Percentiles rank a stretch among this genome's conserved stretches.
Evolutionary conservation across 2,113 vertebrate species (phyloP).

Genomic region (Tyrannus savana): DNA sequence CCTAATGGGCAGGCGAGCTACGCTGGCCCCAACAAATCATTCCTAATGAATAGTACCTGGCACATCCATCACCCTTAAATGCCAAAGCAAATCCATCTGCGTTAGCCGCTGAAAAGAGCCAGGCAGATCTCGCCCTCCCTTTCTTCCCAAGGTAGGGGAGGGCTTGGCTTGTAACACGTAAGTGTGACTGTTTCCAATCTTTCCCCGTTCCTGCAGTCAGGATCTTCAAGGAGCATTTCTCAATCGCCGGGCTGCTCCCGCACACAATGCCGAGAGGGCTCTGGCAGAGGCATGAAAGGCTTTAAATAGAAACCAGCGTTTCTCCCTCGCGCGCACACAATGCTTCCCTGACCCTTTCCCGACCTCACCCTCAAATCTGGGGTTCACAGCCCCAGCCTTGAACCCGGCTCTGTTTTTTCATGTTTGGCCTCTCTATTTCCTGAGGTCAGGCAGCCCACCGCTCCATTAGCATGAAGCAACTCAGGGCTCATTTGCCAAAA

Average conservation of each 20-base stretch:
- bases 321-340: slow-evolving; percentile 1
- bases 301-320: slow-evolving; percentile 46
- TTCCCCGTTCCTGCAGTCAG: neutral
- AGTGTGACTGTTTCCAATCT: slow-evolving; percentile 42
- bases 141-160: slow-evolving; percentile 20
- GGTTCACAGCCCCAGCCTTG: slow-evolving; percentile 69
- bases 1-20: slow-evolving; percentile 57
- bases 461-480: slow-evolving; percentile 65
- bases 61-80: slow-evolving; percentile 15
- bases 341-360: slow-evolving; percentile 24
- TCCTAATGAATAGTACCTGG: slow-evolving; percentile 64
- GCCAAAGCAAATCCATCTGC: slow-evolving; percentile 58
- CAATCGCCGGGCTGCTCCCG: slow-evolving; percentile 32
- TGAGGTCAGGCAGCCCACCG: slow-evolving; percentile 70
- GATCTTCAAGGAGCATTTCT: neutral
- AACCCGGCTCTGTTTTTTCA: slow-evolving; percentile 69
- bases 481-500: slow-evolving; percentile 56
- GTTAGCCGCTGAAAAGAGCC: slow-evolving; percentile 33
- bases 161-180: neutral
- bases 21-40: slow-evolving; percentile 46
- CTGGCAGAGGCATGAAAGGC: slow-evolving; percentile 25
- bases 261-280: slow-evolving; percentile 37
- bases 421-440: slow-evolving; percentile 74
- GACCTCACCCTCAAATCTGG: slow-evolving; percentile 56
- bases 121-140: neutral